phyloP scores from a whole-genome alignment of 2,888 invertebrate genomes.

The Hypena proboscidalis region DNA sequence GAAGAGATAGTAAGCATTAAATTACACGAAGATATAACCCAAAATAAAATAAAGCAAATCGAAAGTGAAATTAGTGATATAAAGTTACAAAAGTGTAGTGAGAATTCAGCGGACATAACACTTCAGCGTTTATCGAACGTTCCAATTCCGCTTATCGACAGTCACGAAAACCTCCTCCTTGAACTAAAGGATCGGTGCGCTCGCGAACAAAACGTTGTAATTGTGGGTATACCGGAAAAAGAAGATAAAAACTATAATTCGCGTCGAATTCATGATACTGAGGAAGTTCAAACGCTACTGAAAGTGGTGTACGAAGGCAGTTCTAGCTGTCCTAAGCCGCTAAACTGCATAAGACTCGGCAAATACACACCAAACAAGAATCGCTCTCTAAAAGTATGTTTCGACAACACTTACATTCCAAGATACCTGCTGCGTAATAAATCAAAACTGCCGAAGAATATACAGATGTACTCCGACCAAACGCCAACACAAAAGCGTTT shows the following conservation, averaged over 20 bases:
- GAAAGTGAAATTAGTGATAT: too few species aligned
- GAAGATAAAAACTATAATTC: constrained; percentile 12
- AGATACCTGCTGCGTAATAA: constrained; percentile 29
- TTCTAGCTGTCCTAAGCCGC: constrained; percentile 28
- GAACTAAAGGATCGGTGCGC: constrained; percentile 36
- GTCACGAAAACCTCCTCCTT: constrained; percentile 29
- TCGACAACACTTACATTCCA: constrained; percentile 10
- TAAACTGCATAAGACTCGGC: constrained; percentile 30
- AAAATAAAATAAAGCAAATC: too few species aligned
- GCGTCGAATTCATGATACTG: constrained; percentile 20
- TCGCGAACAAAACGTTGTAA: too few species aligned
- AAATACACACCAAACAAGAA: constrained; percentile 26
- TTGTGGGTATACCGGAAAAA: constrained; percentile 33
- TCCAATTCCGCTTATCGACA: constrained; percentile 10
- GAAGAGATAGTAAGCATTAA: too few species aligned
- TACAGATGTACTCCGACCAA: constrained; percentile 36
- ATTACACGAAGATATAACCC: too few species aligned
- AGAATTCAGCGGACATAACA: too few species aligned
- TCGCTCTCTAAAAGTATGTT: constrained; percentile 34
- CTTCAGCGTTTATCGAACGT: too few species aligned
- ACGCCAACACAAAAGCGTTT: constrained; percentile 35
- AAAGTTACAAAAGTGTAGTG: too few species aligned
- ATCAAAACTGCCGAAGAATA: constrained; percentile 21
- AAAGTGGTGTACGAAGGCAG: constrained; percentile 6
- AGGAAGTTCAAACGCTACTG: constrained; percentile 15